Percentiles rank a stretch among this genome's conserved stretches.
phyloP scores from a whole-genome alignment of 2,888 invertebrate genomes.

The Ischnus inquisitorius region DNA sequence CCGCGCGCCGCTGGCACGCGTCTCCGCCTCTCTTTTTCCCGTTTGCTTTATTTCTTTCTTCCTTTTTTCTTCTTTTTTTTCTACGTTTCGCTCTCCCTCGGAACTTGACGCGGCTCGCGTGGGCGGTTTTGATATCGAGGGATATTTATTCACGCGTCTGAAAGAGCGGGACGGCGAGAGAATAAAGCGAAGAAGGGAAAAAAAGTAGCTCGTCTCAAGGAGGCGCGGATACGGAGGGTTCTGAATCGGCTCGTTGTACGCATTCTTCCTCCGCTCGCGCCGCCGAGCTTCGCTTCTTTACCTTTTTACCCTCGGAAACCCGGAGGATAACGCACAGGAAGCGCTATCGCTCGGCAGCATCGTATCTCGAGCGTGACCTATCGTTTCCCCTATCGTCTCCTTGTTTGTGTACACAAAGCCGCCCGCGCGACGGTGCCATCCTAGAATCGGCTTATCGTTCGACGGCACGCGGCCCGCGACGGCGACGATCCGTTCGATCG shows the following conservation, averaged over 20 bases:
- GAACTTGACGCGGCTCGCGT: constrained; percentile 68
- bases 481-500: constrained; percentile 41
- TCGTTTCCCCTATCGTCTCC: constrained; percentile 62
- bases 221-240: constrained; percentile 58
- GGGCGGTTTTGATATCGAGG: constrained; percentile 67
- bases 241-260: constrained; percentile 79
- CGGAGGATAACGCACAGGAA: constrained; percentile 69
- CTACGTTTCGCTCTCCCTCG: constrained; percentile 28
- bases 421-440: constrained; percentile 57
- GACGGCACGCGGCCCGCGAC: constrained; percentile 48
- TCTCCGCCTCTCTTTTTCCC: constrained; percentile 35
- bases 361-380: constrained; percentile 69
- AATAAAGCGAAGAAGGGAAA: constrained; percentile 49
- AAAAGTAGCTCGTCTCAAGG: constrained; percentile 50
- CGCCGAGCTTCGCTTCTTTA: constrained; percentile 45
- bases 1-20: constrained; percentile 56
- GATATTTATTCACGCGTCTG: constrained; percentile 69
- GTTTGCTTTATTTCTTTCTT: constrained; percentile 50
- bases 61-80: constrained; percentile 23
- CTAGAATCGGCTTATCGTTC: constrained; percentile 56
- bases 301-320: constrained; percentile 54
- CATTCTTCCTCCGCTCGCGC: constrained; percentile 12
- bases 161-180: constrained; percentile 31
- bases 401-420: constrained; percentile 59
- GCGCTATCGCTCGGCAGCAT: constrained; percentile 67